These are phyloP conservation scores for Danaus melanippus DNA, from an alignment of 1,140 invertebrate genomes.

Conservation along the genomic window DNA sequence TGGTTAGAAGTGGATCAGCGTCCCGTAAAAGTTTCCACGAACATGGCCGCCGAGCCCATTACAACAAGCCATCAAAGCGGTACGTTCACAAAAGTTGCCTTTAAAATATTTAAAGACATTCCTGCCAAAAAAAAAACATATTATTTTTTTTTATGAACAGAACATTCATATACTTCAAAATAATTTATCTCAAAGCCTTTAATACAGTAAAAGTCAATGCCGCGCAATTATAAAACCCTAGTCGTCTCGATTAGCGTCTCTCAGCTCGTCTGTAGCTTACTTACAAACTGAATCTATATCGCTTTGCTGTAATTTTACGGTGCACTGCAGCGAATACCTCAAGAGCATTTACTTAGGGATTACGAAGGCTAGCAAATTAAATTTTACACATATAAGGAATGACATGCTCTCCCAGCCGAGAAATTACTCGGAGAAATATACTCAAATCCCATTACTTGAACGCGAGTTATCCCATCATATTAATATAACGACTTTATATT, in stretches of 20 bases:
- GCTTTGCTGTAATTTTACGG: slow-evolving; percentile 21
- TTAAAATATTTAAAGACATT: background rate
- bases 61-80: slow-evolving; percentile 54
- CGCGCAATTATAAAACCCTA: slow-evolving; percentile 37
- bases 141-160: too few relatives aligned
- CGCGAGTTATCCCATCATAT: too few relatives aligned
- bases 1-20: slow-evolving; percentile 56
- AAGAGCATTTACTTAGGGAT: slow-evolving; percentile 19
- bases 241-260: slow-evolving; percentile 31
- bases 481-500: too few relatives aligned
- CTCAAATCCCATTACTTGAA: too few relatives aligned
- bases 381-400: slow-evolving; percentile 11
- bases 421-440: too few relatives aligned
- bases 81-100: slow-evolving; percentile 32
- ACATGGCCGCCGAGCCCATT: slow-evolving; percentile 46
- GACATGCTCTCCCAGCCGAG: too few relatives aligned
- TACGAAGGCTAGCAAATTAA: slow-evolving; percentile 13
- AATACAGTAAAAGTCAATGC: slow-evolving; percentile 7
- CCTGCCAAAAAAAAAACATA: too few relatives aligned
- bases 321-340: slow-evolving; percentile 19
- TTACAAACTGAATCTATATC: slow-evolving; percentile 9
- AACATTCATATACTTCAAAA: background rate
- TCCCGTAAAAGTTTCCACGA: slow-evolving; percentile 63
- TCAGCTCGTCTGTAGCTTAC: slow-evolving; percentile 18
- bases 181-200: slow-evolving; percentile 7